These are phyloP conservation scores for Propithecus coquereli DNA, from an alignment of 2,113 vertebrate genomes.

Conservation along the genomic window DNA sequence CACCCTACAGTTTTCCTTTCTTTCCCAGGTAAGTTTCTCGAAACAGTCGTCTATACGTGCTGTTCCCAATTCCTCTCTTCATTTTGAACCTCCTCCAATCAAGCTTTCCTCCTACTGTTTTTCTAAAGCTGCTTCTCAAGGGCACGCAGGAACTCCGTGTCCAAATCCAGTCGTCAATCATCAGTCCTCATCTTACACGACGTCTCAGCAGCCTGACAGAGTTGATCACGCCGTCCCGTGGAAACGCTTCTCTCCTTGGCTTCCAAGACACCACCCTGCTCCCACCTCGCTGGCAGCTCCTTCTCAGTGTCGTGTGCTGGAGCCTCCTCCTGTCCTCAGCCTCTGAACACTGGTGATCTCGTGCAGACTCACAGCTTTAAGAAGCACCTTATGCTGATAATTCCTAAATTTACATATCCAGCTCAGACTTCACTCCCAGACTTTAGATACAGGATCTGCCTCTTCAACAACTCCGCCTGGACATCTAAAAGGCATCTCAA, in stretches of 20 bases:
- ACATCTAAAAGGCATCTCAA: neutral
- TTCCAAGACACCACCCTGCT: neutral
- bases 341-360: neutral
- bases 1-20: neutral
- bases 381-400: neutral
- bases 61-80: neutral
- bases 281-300: neutral
- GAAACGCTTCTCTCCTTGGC: neutral
- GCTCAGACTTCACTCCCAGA: neutral
- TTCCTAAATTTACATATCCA: neutral
- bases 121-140: neutral
- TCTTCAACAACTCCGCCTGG: neutral
- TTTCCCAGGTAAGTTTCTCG: neutral
- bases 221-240: neutral
- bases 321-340: neutral
- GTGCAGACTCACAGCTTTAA: neutral
- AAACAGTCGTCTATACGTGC: neutral
- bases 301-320: neutral
- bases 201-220: neutral
- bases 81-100: neutral
- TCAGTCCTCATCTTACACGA: neutral
- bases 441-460: neutral
- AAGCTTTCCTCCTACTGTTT: neutral
- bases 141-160: neutral
- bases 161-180: neutral